Percentiles rank a stretch among this genome's conserved stretches.
Evolutionary conservation across 2,797 vertebrate species (phyloP).

Genomic region (Heliangelus exortis): DNA sequence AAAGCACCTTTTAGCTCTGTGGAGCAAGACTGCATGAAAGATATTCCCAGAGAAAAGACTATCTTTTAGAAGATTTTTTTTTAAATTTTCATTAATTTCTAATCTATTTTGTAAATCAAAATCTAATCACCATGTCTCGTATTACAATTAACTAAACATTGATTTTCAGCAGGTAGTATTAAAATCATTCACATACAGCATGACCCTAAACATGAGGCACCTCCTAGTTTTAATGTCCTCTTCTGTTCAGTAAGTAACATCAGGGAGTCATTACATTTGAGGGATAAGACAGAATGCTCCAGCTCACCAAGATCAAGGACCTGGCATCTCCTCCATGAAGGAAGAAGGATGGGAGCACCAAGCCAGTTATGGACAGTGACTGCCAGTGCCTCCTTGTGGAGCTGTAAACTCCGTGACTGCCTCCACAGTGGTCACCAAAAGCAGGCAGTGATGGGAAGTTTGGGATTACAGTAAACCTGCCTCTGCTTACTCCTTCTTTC

Average conservation of each 20-base stretch:
- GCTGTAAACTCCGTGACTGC: not conserved
- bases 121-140: not conserved
- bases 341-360: not conserved
- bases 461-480: not conserved
- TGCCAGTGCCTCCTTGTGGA: accelerated
- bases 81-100: not conserved
- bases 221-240: not conserved
- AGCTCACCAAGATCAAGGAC: not conserved
- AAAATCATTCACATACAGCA: not conserved
- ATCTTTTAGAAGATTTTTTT: not conserved
- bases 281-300: not conserved
- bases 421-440: not conserved
- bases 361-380: accelerated
- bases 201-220: not conserved
- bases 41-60: not conserved
- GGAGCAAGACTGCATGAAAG: not conserved
- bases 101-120: not conserved
- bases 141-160: not conserved
- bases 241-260: not conserved
- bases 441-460: accelerated
- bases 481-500: not conserved
- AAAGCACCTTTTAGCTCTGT: not conserved
- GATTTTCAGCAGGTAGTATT: not conserved
- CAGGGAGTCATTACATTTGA: not conserved
- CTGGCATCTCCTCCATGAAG: not conserved